A percentile compares a stretch with the other conserved stretches of the same genome.
phyloP scores from a whole-genome alignment of 2,797 vertebrate genomes.

The Sebastes steindachneri region DNA sequence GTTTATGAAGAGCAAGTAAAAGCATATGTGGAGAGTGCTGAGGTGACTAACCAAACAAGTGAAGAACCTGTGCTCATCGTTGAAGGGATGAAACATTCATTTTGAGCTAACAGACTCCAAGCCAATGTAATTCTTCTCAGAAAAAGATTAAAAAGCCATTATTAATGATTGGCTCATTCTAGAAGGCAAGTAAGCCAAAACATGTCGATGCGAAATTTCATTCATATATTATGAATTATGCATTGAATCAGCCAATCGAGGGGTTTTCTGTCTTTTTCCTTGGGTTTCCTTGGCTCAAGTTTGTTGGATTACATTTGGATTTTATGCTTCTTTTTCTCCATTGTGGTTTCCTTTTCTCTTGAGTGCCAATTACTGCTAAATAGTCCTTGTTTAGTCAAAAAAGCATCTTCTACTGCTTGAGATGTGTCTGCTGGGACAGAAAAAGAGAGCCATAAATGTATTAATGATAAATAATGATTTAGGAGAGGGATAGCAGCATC shows the following conservation, averaged over 20 bases:
- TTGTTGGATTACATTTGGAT: conserved; percentile 5
- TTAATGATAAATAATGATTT: conserved; percentile 2
- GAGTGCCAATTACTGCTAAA: background rate
- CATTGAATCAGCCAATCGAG: conserved; percentile 1
- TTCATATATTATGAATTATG: conserved; percentile 13
- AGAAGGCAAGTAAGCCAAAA: background rate
- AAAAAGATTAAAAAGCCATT: conserved; percentile 3
- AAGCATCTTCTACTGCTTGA: background rate
- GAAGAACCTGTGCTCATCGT: background rate
- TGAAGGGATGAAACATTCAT: conserved; percentile 17
- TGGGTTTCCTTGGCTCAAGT: background rate
- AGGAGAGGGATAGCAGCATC: background rate
- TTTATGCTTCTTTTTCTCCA: background rate
- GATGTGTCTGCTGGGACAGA: background rate
- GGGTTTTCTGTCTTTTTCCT: background rate
- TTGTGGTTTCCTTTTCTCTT: background rate
- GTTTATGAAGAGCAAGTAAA: background rate
- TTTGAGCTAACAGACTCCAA: conserved; percentile 6
- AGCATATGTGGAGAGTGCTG: background rate
- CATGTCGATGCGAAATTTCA: background rate
- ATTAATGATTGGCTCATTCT: conserved; percentile 5
- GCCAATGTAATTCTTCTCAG: background rate
- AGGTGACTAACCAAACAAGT: conserved; percentile 10
- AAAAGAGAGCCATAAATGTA: background rate
- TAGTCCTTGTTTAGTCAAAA: conserved; percentile 3